These are phyloP conservation scores for Morone chrysops DNA, from an alignment of 2,113 vertebrate species.

Conservation along the genomic window DNA sequence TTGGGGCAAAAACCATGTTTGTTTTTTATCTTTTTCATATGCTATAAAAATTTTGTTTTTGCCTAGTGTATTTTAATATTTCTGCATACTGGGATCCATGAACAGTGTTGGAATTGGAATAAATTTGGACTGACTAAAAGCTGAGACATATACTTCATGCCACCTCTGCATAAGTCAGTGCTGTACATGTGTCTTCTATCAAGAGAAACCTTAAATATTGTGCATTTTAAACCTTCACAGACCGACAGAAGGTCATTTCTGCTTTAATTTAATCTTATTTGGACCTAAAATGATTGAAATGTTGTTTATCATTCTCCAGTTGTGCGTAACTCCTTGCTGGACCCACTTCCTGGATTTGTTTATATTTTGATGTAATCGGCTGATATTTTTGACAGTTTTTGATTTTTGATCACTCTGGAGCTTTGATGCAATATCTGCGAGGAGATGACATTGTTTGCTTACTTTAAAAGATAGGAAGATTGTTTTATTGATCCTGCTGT, in stretches of 20 bases:
- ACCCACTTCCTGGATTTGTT: not conserved
- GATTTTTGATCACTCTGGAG: not conserved
- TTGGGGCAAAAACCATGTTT: too few relatives aligned
- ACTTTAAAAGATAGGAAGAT: not conserved
- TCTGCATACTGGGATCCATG: too few relatives aligned
- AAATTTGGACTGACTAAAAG: too few relatives aligned
- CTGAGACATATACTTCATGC: too few relatives aligned
- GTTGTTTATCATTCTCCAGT: not conserved
- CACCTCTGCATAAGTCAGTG: too few relatives aligned
- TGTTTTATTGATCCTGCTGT: slow-evolving; percentile 1
- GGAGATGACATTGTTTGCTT: not conserved
- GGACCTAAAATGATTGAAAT: not conserved
- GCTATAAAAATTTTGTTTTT: too few relatives aligned
- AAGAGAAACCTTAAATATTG: not conserved
- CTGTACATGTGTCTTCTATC: too few relatives aligned
- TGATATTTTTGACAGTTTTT: not conserved
- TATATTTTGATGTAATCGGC: not conserved
- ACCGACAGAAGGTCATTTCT: not conserved
- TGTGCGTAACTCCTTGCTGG: not conserved
- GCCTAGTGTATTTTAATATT: too few relatives aligned
- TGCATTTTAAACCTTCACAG: not conserved
- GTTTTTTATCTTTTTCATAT: too few relatives aligned
- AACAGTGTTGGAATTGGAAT: too few relatives aligned
- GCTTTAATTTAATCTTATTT: not conserved
- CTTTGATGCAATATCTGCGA: not conserved